These are phyloP conservation scores for Cyprinodon variegatus DNA, from an alignment of 2,113 vertebrate genomes.

Conservation along the genomic window DNA sequence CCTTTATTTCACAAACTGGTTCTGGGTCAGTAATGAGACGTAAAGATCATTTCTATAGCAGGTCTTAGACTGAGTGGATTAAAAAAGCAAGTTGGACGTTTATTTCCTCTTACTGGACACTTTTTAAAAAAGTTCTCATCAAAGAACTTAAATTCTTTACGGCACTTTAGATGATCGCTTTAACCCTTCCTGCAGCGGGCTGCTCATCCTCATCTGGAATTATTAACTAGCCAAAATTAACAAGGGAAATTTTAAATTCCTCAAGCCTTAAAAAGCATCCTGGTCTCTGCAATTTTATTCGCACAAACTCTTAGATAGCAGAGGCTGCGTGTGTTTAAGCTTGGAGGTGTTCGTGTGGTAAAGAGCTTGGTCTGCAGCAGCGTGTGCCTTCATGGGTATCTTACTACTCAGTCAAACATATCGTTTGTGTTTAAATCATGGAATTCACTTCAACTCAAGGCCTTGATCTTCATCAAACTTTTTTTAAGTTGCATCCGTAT, in stretches of 20 bases:
- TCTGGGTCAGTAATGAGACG: background rate
- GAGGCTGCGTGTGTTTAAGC: background rate
- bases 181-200: slow-evolving; percentile 5
- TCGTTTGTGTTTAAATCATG: slow-evolving; percentile 4
- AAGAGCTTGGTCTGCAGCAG: slow-evolving; percentile 15
- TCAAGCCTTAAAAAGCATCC: background rate
- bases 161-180: background rate
- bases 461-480: background rate
- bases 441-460: background rate
- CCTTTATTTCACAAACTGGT: background rate
- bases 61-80: background rate
- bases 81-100: background rate
- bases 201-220: background rate
- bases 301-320: background rate
- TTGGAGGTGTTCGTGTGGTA: background rate
- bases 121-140: slow-evolving; percentile 3
- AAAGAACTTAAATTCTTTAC: background rate
- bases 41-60: background rate
- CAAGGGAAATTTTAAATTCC: background rate
- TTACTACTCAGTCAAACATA: slow-evolving; percentile 14
- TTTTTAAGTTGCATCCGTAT: slow-evolving; percentile 7
- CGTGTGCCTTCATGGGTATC: slow-evolving; percentile 47
- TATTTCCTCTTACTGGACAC: slow-evolving; percentile 10
- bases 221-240: background rate
- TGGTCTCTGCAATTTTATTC: background rate